These are phyloP conservation scores for Rhimphoctona megacephalus DNA, from an alignment of 2,888 invertebrate species.

Conservation along the genomic window DNA sequence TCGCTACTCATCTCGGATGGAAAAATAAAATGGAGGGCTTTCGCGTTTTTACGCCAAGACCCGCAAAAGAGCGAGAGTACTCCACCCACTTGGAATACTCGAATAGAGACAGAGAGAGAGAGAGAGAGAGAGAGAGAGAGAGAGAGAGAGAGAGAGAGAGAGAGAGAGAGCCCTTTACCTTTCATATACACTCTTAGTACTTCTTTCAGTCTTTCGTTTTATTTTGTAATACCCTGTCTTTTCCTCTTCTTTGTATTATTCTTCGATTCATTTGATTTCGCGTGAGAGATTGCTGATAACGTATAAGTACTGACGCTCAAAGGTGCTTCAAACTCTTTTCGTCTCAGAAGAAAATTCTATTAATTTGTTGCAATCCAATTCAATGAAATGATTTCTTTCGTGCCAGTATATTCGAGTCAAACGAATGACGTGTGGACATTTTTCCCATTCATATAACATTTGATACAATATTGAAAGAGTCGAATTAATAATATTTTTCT, in stretches of 20 bases:
- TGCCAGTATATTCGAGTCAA: neutral
- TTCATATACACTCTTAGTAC: neutral
- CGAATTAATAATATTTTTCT: conserved; percentile 12
- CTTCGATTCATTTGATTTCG: conserved; percentile 33
- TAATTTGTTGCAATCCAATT: neutral
- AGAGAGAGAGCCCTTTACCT: conserved; percentile 19
- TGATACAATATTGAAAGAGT: conserved; percentile 40
- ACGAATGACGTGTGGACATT: neutral
- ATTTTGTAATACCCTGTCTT: conserved; percentile 33
- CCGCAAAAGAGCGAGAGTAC: conserved; percentile 15
- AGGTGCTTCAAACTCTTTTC: conserved; percentile 8
- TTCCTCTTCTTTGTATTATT: conserved; percentile 27
- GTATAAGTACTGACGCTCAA: conserved; percentile 4
- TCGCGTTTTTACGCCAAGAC: conserved; percentile 39
- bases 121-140: neutral
- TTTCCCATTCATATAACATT: conserved; percentile 23
- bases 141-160: neutral
- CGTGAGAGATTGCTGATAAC: conserved; percentile 16
- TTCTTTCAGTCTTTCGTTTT: conserved; percentile 19
- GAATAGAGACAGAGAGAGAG: neutral
- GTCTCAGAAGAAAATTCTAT: conserved; percentile 1
- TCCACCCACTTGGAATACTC: conserved; percentile 5
- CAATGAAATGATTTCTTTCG: neutral
- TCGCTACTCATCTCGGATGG: conserved; percentile 41
- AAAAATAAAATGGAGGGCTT: conserved; percentile 44